Conservation (phyloP, 2,797 vertebrate species). For the Sebastes variabilis region DNA sequence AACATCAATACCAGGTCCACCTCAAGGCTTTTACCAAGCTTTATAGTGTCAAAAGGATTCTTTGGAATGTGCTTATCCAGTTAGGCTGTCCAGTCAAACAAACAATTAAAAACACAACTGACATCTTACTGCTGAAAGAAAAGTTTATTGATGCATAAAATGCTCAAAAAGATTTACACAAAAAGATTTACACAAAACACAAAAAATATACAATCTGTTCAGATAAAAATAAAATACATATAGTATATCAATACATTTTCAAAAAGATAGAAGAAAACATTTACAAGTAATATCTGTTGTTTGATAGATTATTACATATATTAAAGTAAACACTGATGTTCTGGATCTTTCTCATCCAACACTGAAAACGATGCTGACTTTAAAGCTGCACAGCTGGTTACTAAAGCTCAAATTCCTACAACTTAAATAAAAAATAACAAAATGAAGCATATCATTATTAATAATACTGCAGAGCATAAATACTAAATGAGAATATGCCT, state of each 20-base stretch:
- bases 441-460: too few relatives aligned
- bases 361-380: neutral
- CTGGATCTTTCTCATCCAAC: neutral
- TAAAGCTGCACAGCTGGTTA: neutral
- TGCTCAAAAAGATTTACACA: neutral
- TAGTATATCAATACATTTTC: neutral
- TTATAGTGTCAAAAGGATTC: too few relatives aligned
- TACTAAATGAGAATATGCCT: neutral
- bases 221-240: neutral
- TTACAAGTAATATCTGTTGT: too few relatives aligned
- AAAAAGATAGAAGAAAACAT: neutral
- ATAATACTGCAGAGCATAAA: neutral
- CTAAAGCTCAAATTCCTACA: neutral
- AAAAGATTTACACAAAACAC: too few relatives aligned
- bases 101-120: neutral
- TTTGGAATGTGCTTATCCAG: neutral
- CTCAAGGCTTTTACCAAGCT: accelerated
- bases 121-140: neutral
- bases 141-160: neutral
- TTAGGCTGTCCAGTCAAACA: neutral
- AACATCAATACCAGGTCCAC: too few relatives aligned
- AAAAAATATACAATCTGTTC: neutral
- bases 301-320: too few relatives aligned
- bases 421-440: too few relatives aligned
- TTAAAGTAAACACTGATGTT: too few relatives aligned